Evolutionary conservation across 2,797 vertebrate species (phyloP), one percentile per base, ranked within the genome.

Genomic region (Phrynocephalus forsythii): DNA sequence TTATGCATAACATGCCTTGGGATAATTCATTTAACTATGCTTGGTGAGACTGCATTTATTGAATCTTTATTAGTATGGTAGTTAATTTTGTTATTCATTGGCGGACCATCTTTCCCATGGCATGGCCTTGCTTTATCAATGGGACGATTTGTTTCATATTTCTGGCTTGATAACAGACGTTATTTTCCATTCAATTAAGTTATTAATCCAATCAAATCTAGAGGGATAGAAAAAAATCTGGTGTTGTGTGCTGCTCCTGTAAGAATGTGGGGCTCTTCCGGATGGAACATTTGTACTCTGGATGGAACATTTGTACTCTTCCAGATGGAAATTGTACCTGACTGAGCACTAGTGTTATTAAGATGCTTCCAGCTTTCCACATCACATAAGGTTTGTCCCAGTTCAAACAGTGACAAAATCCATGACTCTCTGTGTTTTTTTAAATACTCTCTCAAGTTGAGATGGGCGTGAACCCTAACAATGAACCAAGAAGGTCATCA

Each of bases 11-110:
- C 67, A 86, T 79, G 56, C 18, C 28, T 28, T 44, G 82, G 5
- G 82, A 6, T 3, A 85, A 83, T n/a, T 8, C 15, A 88, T 24
- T 0, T 88, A 84, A 44, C 28, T n/a, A 82, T n/a, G 0, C 48
- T 22, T 86, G 69, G 84, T 83, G 68, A 67, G 44, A 82, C 16
- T 92, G 13, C 50, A 83, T 48, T 33, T 87, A 63, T 93, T 93
- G 79, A 77, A 24, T 87, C 56, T 89, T 88, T 18, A 1, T 9
- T 68, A 90, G 68, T 90, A 28, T 63, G 89, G 50, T 22, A 85
- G 16, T 85, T 91, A 22, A 52, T 69, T 87, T 88, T 87, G 88
- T 79, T 83, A 79, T 83, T 60, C 79, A 76, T 72, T 76, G 30
- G 8, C 8, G 44, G 73, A 75, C 68, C 11, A 67, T 88, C 26